Evolutionary conservation across 2,888 invertebrate species (phyloP).

Genomic region (Drosophila infuscata): DNA sequence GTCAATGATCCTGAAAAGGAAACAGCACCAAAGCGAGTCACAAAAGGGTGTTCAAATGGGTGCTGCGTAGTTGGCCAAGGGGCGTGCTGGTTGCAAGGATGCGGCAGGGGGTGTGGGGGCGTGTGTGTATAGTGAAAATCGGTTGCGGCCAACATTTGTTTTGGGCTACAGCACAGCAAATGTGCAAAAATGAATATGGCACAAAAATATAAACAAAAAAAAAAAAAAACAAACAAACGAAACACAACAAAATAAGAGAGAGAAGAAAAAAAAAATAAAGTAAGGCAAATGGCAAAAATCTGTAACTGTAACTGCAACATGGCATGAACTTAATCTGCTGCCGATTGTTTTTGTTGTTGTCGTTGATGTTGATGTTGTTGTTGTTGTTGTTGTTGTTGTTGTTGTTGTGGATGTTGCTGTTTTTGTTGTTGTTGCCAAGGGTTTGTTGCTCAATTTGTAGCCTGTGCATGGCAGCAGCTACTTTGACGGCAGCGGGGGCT

Average conservation of each 20-base stretch:
- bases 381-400: conserved; percentile 11
- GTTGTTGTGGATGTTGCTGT: conserved; percentile 12
- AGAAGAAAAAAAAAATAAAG: conserved; percentile 25
- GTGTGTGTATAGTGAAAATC: conserved; percentile 58
- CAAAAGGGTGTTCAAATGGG: conserved; percentile 63
- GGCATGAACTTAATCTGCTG: conserved; percentile 79
- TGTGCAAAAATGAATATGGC: conserved; percentile 72
- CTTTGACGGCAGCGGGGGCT: conserved; percentile 9
- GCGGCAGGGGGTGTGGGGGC: background rate
- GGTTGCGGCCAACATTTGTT: conserved; percentile 77
- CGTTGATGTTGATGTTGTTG: conserved; percentile 29
- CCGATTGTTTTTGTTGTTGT: conserved; percentile 59
- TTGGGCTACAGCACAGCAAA: conserved; percentile 70
- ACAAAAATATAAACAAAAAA: conserved; percentile 21
- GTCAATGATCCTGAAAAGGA: conserved; percentile 78
- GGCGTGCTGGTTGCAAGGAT: background rate
- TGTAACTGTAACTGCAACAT: conserved; percentile 80
- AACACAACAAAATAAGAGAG: conserved; percentile 18
- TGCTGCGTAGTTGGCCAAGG: conserved; percentile 13
- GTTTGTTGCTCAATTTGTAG: conserved; percentile 76
- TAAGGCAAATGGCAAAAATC: conserved; percentile 63
- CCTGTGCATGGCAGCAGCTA: conserved; percentile 42
- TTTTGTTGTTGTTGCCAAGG: conserved; percentile 48
- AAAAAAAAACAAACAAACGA: conserved; percentile 18
- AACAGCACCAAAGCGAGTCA: conserved; percentile 56